These are phyloP conservation scores for Phrynocephalus versicolor DNA, from an alignment of 2,113 vertebrate species.

Conservation along the genomic window DNA sequence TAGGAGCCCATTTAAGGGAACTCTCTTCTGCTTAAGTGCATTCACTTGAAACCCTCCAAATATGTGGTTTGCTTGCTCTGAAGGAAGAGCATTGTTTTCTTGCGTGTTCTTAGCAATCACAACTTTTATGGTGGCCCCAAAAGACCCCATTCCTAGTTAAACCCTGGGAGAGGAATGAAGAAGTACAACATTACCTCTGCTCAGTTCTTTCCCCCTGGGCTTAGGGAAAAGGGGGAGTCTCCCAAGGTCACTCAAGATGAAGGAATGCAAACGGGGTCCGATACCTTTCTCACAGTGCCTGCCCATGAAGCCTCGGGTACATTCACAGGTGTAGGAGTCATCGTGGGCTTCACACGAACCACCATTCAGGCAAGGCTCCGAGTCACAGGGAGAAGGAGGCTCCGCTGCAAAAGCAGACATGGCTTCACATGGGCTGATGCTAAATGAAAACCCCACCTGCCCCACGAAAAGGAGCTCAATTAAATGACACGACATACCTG, in stretches of 20 bases:
- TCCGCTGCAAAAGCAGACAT: conserved; percentile 81
- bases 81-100: no score
- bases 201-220: background rate
- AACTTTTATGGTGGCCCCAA: no score
- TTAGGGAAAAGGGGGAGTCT: background rate
- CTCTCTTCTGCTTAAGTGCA: background rate
- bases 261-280: background rate
- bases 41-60: no score
- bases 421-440: conserved; percentile 1
- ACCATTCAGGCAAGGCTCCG: conserved; percentile 93
- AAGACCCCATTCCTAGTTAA: no score
- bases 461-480: conserved; percentile 57
- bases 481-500: conserved; percentile 24
- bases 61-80: no score
- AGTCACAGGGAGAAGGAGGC: conserved; percentile 93
- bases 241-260: background rate
- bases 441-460: conserved; percentile 9
- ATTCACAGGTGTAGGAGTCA: conserved; percentile 88
- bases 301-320: conserved; percentile 88
- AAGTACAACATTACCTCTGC: background rate
- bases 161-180: background rate
- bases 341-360: conserved; percentile 89
- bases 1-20: background rate
- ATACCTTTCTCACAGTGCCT: conserved; percentile 94
- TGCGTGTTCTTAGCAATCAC: no score